Base-by-base conservation (phyloP, 1,140 invertebrate species). In the Lerema accius region DNA sequence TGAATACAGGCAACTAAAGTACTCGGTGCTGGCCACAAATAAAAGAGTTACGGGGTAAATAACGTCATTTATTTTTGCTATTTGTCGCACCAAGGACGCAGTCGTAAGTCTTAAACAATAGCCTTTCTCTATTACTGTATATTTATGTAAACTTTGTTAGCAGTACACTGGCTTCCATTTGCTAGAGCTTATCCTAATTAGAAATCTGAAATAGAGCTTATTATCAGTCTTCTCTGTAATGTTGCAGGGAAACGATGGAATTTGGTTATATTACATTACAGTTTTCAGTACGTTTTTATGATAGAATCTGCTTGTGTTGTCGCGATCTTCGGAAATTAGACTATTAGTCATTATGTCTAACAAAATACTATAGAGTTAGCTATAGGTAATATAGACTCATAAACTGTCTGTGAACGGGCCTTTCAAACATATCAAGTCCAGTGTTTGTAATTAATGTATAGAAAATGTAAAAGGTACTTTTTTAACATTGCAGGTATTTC, bases 181-280 rank as follows among this genome's bases (percentile, higher is more conserved):
- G 32, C 35, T 28, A 13, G 28, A 23, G 64, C 64, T 55, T 65
- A 71, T 71, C 69, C 62, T 71, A 71, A 71, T 71, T 71, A 68
- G 58, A 71, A 71, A 71, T 71, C 69, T 71, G 50, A 61, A 68
- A 67, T 63, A 59, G 49, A 48, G 56, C 56, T 58, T 63, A 39
- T 50, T 67, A 63, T 50, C 19, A 42, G 59, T 37, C 37, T 59
- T 50, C 13, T 55, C 23, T 39, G 15, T 60, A 53, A 46, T 35
- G 11, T 60, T 2, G n/a, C n/a, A 46, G 55, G 4, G 23, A 46
- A 59, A 48, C 48, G 32, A 46, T 9, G 10, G 15, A 53, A 51
- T 53, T 9, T 23, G 40, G 23, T 35, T 59, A 49, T 19, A 19
- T 15, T 37, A 13, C 23, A 62, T 13, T 53, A 62, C 48, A 56